These are phyloP conservation scores for Euura lappo DNA, from an alignment of 1,140 invertebrate species.

Conservation along the genomic window DNA sequence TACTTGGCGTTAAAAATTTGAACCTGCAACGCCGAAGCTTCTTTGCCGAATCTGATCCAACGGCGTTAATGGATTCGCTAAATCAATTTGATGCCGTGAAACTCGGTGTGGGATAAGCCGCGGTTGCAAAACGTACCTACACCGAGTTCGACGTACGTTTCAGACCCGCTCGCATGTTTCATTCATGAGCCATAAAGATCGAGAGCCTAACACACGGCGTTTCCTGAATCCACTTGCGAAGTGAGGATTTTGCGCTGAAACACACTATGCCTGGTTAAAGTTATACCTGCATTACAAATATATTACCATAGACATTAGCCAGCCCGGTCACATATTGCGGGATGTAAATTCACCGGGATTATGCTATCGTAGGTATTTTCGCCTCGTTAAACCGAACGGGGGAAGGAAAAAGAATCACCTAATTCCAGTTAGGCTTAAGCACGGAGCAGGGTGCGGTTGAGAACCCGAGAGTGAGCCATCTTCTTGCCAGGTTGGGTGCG, in stretches of 20 bases:
- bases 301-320: constrained; percentile 2
- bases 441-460: background rate
- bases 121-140: background rate
- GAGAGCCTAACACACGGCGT: background rate
- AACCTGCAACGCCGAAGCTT: background rate
- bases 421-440: too few species aligned
- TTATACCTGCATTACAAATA: background rate
- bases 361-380: too few species aligned
- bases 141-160: background rate
- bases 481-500: background rate
- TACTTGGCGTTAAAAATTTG: background rate
- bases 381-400: too few species aligned
- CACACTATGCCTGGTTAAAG: background rate
- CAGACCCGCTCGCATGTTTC: background rate
- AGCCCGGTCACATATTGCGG: background rate
- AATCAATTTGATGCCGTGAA: background rate
- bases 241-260: background rate
- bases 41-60: background rate
- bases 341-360: background rate
- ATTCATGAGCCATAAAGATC: constrained; percentile 7
- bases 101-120: background rate
- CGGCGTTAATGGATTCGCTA: background rate
- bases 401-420: too few species aligned
- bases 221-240: background rate
- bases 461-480: constrained; percentile 1